A percentile compares a stretch with the other conserved stretches of the same genome.
Conservation (phyloP, 2,113 vertebrate genomes). For the Circaetus gallicus region DNA sequence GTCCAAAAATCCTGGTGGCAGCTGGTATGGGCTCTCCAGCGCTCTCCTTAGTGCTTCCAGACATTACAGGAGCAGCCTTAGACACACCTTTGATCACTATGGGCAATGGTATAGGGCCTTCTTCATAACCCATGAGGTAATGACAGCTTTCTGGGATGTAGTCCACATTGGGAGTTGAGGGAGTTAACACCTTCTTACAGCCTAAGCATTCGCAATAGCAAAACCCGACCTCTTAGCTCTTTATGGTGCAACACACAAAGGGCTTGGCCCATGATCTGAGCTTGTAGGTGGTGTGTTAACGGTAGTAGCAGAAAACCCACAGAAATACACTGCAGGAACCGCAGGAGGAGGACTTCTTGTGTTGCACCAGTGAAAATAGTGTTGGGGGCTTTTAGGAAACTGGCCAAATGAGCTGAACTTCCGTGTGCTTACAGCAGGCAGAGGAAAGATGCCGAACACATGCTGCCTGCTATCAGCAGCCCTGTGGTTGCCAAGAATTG, state of each 20-base stretch:
- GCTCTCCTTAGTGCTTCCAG: not conserved
- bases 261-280: not conserved
- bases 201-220: not conserved
- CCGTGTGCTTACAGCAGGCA: not conserved
- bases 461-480: conserved; percentile 18
- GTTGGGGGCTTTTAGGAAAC: not conserved
- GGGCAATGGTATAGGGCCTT: not conserved
- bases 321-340: not conserved
- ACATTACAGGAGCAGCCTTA: not conserved
- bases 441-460: not conserved
- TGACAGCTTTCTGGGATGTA: not conserved
- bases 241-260: fast-evolving
- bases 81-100: not conserved
- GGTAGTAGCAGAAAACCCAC: not conserved
- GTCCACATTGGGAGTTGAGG: not conserved
- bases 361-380: not conserved
- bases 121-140: not conserved
- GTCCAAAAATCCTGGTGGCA: not conserved
- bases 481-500: not conserved
- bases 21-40: not conserved
- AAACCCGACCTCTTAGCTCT: not conserved
- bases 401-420: not conserved
- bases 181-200: not conserved
- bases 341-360: not conserved
- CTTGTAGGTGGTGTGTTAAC: not conserved